A percentile compares a stretch with the other conserved stretches of the same genome.
These are phyloP conservation scores for Baccha elongata DNA, from an alignment of 2,888 invertebrate genomes.

Conservation along the genomic window DNA sequence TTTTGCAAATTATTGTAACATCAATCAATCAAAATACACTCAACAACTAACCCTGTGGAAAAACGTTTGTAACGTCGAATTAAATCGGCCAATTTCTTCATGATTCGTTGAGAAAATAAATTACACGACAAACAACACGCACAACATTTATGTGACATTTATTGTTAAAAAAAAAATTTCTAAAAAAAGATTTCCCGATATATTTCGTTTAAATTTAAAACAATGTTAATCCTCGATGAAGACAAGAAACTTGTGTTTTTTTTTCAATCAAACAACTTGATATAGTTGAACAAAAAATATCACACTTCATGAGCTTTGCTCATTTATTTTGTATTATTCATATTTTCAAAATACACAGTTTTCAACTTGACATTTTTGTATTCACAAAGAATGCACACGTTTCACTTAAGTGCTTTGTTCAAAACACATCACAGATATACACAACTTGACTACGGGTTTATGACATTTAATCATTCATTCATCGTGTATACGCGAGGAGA, in stretches of 20 bases:
- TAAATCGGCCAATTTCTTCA: slow-evolving; percentile 66
- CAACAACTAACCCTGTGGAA: slow-evolving; percentile 69
- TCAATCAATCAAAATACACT: slow-evolving; percentile 32
- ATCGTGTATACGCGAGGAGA: background rate
- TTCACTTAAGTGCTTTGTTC: slow-evolving; percentile 1
- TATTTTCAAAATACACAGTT: slow-evolving; percentile 22
- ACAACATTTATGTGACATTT: slow-evolving; percentile 57
- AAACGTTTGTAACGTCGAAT: slow-evolving; percentile 70
- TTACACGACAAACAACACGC: slow-evolving; percentile 48
- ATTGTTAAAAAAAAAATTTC: slow-evolving; percentile 19
- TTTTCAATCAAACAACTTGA: background rate
- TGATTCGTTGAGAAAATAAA: slow-evolving; percentile 46
- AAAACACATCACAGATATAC: background rate
- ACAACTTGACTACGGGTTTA: slow-evolving; percentile 6
- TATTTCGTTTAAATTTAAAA: background rate
- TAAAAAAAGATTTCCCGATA: slow-evolving; percentile 14
- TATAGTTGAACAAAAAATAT: background rate
- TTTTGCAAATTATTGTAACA: slow-evolving; percentile 18
- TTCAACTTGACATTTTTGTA: slow-evolving; percentile 11
- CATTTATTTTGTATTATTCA: slow-evolving; percentile 3
- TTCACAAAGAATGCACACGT: slow-evolving; percentile 1
- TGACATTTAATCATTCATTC: slow-evolving; percentile 43
- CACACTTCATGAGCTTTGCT: slow-evolving; percentile 5
- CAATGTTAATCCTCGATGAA: slow-evolving; percentile 27
- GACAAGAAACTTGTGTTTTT: background rate